phyloP scores from a whole-genome alignment of 2,797 vertebrate species.

The Sebastes taczanowskii region DNA sequence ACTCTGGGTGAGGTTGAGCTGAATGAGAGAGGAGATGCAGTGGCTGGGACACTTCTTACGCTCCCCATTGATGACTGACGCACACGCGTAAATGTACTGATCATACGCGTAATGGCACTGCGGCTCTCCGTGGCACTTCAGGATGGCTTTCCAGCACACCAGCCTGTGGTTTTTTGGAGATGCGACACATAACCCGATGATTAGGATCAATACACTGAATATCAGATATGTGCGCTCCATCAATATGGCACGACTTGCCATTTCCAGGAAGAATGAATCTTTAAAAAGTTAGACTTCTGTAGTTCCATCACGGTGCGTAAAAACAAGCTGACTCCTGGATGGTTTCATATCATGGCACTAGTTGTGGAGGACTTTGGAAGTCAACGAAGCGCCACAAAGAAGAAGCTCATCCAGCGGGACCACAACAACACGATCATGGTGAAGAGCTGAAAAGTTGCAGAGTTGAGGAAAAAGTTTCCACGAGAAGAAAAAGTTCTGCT shows the following conservation, averaged over 20 bases:
- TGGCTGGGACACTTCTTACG: conserved; percentile 89
- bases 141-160: conserved; percentile 93
- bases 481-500: background rate
- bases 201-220: conserved; percentile 75
- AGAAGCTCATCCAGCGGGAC: background rate
- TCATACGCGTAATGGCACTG: conserved; percentile 92
- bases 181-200: conserved; percentile 73
- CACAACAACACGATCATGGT: background rate
- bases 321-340: background rate
- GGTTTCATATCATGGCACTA: conserved; percentile 35
- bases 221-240: conserved; percentile 69
- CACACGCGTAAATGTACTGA: conserved; percentile 92
- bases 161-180: conserved; percentile 76
- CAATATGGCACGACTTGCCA: conserved; percentile 72
- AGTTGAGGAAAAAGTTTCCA: background rate
- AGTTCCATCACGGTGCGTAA: conserved; percentile 60
- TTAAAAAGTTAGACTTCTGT: conserved; percentile 65
- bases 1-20: conserved; percentile 90
- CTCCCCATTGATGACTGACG: conserved; percentile 81
- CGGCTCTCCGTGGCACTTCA: conserved; percentile 90
- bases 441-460: background rate
- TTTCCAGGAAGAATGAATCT: conserved; percentile 67
- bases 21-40: conserved; percentile 93
- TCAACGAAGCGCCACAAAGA: background rate
- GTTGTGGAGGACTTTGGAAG: background rate